Base-by-base conservation (phyloP, 2,113 vertebrate species). In the Rhegmatorhina hoffmannsi region DNA sequence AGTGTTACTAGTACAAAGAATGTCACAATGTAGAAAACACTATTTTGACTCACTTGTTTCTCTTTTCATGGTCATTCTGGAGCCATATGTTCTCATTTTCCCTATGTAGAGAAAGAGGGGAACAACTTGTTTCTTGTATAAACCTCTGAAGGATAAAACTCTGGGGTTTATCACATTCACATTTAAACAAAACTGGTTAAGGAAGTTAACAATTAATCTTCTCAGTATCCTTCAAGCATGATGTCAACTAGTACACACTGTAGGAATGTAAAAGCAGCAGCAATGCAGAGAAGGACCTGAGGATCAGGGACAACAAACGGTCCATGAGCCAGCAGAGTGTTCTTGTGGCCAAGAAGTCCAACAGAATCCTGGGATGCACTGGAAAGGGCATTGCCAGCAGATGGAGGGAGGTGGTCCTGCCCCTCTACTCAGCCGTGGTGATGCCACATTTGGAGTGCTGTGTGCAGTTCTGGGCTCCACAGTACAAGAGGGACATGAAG, bases 341-440 rank as follows among this genome's bases (percentile, higher is more conserved):
- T 8, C 34, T 31, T 8, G 5, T 31, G 58, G 20, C 43, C 50
- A 50, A 50, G 29, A 31, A 12, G 17, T 11, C 5, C 44, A 36
- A 1, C 12, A 23, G 5, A 33, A 18, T 16, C 31, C 34, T 66
- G 50, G 34, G 31, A 14, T 73, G 59, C 43, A 18, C 10, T 23
- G 17, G 36, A 44, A 66, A 74, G 14, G 33, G 28, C 21, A 33
- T 1, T 58, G 36, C 31, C 36, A 66, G 43, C 34, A 50, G 31
- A 6, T 3, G 0, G 0, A 26, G 25, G n/a, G 6, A 47, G 18
- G 4, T 25, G 74, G 47, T 70, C 56, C n/a, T 55, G 38, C 2
- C 40, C 47, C 47, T 63, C 56, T 38, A 29, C 38, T 79, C 10
- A 49, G 44, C 21, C 23, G 18, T 66, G 14, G 2, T 36, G 52